Base-by-base conservation (phyloP, 2,888 invertebrate genomes). In the Lycophotia porphyrea region DNA sequence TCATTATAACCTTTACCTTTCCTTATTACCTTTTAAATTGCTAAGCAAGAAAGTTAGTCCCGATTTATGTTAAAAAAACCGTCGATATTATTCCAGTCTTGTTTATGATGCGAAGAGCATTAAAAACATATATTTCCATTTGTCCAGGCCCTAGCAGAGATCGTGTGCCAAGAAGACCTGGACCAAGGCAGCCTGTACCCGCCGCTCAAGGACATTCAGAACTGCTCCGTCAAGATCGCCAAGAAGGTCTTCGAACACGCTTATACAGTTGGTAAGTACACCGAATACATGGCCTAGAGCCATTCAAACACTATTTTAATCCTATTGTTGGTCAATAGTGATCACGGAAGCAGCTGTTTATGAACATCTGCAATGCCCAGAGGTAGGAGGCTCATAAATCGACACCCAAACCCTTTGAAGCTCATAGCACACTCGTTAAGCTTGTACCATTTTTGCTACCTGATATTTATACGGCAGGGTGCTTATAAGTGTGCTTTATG, bases 181-280 rank as follows among this genome's bases (percentile, higher is more conserved):
- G 97, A 97, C 1, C 97, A 97, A 73, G 99, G 99, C 77, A 98
- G 99, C 84, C 97, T 99, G 72, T 99, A 99, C 95, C 99, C 99
- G 34, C 99, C 99, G 0, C 97, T 99, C 24, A 96, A 97, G 60
- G 97, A 97, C 81, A 99, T 99, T 86, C 97, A 98, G 88, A 97
- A 98, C 80, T 98, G 99, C 91, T 99, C 99, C 0, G 95, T 99
- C 72, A 97, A 97, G 92, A 99, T 99, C 89, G 99, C 99, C 36
- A 97, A 97, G 58, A 97, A 97, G 91, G 95, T 99, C 75, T 98
- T 98, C 69, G 97, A 98, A 74, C 98, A 98, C 92, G 98, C 99
- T 1, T 99, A 99, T 93, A 95, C 97, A 86, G 97, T 97, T 86
- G 97, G 98, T 98, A 95, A 90, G 90, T 87, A 52, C 27, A 65